phyloP scores from a whole-genome alignment of 2,797 vertebrate species.

The Hephaestus fuliginosus region DNA sequence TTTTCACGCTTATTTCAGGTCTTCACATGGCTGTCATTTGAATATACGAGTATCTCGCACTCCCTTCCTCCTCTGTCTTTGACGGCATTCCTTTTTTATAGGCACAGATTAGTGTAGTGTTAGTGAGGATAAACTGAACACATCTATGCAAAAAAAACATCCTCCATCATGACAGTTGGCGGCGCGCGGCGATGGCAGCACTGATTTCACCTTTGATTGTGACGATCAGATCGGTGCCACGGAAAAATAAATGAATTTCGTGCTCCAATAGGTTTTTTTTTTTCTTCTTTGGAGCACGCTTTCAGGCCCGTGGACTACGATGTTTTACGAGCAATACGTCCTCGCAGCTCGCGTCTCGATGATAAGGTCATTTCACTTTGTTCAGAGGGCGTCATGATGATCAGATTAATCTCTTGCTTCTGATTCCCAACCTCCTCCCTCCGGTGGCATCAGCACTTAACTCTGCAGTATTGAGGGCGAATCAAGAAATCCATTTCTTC shows the following conservation, averaged over 20 bases:
- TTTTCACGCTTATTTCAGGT: conserved; percentile 43
- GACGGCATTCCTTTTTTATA: conserved; percentile 15
- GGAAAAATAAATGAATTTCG: background rate
- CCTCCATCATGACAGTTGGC: conserved; percentile 52
- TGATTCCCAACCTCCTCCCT: background rate
- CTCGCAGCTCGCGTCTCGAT: conserved; percentile 34
- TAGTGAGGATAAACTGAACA: conserved; percentile 54
- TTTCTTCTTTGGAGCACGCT: conserved; percentile 9
- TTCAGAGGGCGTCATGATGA: conserved; percentile 29
- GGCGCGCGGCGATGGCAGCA: conserved; percentile 39
- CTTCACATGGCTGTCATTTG: conserved; percentile 26
- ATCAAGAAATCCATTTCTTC: conserved; percentile 10
- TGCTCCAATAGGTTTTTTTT: conserved; percentile 29
- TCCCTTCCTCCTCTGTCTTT: conserved; percentile 1
- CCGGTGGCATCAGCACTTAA: conserved; percentile 27
- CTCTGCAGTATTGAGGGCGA: conserved; percentile 36
- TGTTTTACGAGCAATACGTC: conserved; percentile 62
- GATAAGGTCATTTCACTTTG: conserved; percentile 11
- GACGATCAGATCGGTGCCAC: background rate
- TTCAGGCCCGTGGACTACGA: conserved; percentile 29
- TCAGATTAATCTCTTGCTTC: conserved; percentile 31
- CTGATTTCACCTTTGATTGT: conserved; percentile 25
- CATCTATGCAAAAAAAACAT: conserved; percentile 80
- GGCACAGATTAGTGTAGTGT: conserved; percentile 49
- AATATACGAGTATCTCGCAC: conserved; percentile 3